Evolutionary conservation across 2,888 invertebrate genomes (phyloP).

Genomic region (Protonemura montana): DNA sequence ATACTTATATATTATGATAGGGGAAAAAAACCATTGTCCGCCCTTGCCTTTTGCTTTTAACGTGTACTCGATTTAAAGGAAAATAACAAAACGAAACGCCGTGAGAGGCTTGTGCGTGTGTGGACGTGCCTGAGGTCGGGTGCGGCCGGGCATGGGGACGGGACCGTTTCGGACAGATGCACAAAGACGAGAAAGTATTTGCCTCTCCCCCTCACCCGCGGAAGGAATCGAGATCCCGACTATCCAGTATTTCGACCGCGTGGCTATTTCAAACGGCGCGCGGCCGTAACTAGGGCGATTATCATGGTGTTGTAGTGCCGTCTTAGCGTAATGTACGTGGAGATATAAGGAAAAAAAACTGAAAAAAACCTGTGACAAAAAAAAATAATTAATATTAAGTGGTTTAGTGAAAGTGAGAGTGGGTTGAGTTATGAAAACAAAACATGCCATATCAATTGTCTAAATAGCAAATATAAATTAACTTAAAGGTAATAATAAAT

Average conservation of each 20-base stretch:
- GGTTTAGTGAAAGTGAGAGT: slow-evolving; percentile 38
- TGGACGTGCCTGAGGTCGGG: slow-evolving; percentile 13
- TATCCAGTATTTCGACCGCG: slow-evolving; percentile 69
- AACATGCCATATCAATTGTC: slow-evolving; percentile 51
- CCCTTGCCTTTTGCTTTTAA: slow-evolving; percentile 52
- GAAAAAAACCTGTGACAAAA: slow-evolving; percentile 45
- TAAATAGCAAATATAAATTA: slow-evolving; percentile 38
- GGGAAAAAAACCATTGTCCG: slow-evolving; percentile 51
- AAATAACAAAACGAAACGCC: no score
- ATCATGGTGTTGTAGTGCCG: slow-evolving; percentile 12
- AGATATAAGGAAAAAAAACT: slow-evolving; percentile 30
- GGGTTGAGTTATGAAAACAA: slow-evolving; percentile 32
- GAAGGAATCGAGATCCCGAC: slow-evolving; percentile 57
- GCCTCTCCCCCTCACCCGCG: not conserved
- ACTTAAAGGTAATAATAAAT: slow-evolving; percentile 47
- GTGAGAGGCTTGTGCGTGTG: no score
- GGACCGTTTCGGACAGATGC: slow-evolving; percentile 25
- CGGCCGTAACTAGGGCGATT: not conserved
- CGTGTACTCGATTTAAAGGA: slow-evolving; percentile 27
- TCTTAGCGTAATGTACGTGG: not conserved
- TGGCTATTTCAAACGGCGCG: no score
- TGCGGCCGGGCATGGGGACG: not conserved
- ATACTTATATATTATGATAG: slow-evolving; percentile 36
- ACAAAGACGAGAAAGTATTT: slow-evolving; percentile 16
- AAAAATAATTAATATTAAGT: slow-evolving; percentile 38